Conservation (phyloP, 2,113 vertebrate species). For the Rhegmatorhina hoffmannsi region DNA sequence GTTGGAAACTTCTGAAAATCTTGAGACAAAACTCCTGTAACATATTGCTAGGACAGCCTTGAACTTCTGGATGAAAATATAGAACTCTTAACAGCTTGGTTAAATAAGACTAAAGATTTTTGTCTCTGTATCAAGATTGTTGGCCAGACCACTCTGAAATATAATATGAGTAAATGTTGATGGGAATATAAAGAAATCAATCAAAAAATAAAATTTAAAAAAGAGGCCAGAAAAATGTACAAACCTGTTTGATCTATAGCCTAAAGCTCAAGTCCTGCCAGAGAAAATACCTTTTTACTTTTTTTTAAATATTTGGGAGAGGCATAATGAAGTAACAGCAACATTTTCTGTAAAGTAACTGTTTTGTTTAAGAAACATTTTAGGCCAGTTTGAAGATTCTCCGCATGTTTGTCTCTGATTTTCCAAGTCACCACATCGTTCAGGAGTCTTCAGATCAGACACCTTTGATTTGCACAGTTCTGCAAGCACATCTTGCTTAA, state of each 20-base stretch:
- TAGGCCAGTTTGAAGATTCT: neutral
- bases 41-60: neutral
- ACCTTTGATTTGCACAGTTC: neutral
- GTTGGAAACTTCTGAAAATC: neutral
- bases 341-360: conserved; percentile 1
- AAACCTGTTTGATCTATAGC: conserved; percentile 34
- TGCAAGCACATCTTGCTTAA: neutral
- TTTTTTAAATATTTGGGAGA: neutral
- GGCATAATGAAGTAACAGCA: neutral
- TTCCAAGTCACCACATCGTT: neutral
- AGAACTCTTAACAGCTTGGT: neutral
- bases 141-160: conserved; percentile 52
- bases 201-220: neutral
- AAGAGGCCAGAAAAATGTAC: neutral
- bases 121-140: conserved; percentile 7
- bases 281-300: conserved; percentile 14
- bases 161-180: neutral
- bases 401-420: neutral
- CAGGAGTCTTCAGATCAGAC: neutral
- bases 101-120: conserved; percentile 36
- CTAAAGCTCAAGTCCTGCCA: conserved; percentile 28
- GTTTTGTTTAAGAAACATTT: neutral
- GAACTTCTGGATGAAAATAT: neutral
- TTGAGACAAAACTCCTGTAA: neutral
- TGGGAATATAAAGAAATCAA: conserved; percentile 11